These are phyloP conservation scores for Tridacna crocea DNA, from an alignment of 2,888 invertebrate species.

Conservation along the genomic window DNA sequence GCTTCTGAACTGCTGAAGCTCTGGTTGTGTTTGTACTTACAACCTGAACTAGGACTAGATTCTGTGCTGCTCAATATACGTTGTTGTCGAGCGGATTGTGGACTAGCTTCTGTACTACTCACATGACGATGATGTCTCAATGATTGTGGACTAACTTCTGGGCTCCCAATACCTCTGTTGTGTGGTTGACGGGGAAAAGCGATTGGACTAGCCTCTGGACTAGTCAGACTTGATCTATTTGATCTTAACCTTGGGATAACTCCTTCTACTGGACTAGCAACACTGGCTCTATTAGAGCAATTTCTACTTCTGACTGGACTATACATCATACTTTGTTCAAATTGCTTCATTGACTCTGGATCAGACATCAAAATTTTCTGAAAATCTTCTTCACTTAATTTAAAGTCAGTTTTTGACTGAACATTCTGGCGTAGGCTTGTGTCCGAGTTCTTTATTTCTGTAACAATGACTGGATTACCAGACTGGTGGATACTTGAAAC, in stretches of 20 bases:
- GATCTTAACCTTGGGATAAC: slow-evolving; percentile 35
- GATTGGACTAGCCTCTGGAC: slow-evolving; percentile 59
- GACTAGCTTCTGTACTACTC: slow-evolving; percentile 44
- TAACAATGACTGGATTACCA: slow-evolving; percentile 4
- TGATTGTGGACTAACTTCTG: slow-evolving; percentile 59
- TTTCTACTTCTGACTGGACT: slow-evolving; percentile 57
- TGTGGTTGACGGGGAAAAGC: slow-evolving; percentile 34
- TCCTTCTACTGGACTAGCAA: slow-evolving; percentile 56
- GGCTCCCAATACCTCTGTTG: slow-evolving; percentile 51
- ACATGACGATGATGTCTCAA: slow-evolving; percentile 40
- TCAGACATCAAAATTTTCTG: slow-evolving; percentile 58
- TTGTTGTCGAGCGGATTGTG: slow-evolving; percentile 47
- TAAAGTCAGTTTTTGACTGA: slow-evolving; percentile 40
- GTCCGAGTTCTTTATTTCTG: not conserved
- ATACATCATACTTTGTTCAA: slow-evolving; percentile 64
- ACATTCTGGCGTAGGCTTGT: slow-evolving; percentile 32
- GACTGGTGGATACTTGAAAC: slow-evolving; percentile 29
- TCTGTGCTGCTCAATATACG: slow-evolving; percentile 51
- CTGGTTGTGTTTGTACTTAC: slow-evolving; percentile 49
- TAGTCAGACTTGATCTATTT: slow-evolving; percentile 52
- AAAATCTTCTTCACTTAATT: slow-evolving; percentile 62
- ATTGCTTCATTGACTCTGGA: slow-evolving; percentile 58
- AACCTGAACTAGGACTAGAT: slow-evolving; percentile 58
- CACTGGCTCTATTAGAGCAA: slow-evolving; percentile 51
- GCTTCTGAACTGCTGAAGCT: slow-evolving; percentile 47